Percentiles rank a stretch among this genome's conserved stretches.
Conservation (phyloP, 2,888 invertebrate genomes). For the Drosophila limbata region DNA sequence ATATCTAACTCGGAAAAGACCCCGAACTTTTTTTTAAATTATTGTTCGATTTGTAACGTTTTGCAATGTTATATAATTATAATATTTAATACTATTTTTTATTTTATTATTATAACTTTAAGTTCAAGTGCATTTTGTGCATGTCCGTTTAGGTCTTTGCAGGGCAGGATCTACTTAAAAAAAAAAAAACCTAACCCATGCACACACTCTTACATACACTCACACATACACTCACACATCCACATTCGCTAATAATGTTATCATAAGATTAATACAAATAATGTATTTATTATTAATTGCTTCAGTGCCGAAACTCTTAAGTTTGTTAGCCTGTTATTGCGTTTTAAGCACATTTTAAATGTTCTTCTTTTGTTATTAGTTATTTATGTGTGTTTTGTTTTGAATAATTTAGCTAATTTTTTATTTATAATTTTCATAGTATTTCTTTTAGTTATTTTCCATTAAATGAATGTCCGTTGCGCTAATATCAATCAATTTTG, state of each 20-base stretch:
- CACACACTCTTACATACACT: constrained; percentile 9
- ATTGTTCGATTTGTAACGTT: constrained; percentile 70
- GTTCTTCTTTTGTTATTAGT: constrained; percentile 20
- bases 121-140: constrained; percentile 58
- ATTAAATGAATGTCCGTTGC: constrained; percentile 79
- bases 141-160: constrained; percentile 29
- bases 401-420: constrained; percentile 71
- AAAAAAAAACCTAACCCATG: constrained; percentile 17
- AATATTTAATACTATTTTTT: constrained; percentile 21
- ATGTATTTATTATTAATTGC: constrained; percentile 33
- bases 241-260: constrained; percentile 5
- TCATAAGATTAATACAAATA: constrained; percentile 54
- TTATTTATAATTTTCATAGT: constrained; percentile 31
- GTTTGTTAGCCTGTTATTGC: constrained; percentile 38
- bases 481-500: constrained; percentile 72
- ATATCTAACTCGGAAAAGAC: background rate
- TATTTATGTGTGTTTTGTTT: constrained; percentile 36
- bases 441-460: constrained; percentile 46
- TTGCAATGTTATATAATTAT: constrained; percentile 29
- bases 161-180: constrained; percentile 43
- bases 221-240: background rate
- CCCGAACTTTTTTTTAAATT: constrained; percentile 27
- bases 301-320: constrained; percentile 30
- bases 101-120: constrained; percentile 16
- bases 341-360: constrained; percentile 52